A percentile compares a stretch with the other conserved stretches of the same genome.
These are phyloP conservation scores for Melieria crassipennis DNA, from an alignment of 2,888 invertebrate genomes.

Conservation along the genomic window DNA sequence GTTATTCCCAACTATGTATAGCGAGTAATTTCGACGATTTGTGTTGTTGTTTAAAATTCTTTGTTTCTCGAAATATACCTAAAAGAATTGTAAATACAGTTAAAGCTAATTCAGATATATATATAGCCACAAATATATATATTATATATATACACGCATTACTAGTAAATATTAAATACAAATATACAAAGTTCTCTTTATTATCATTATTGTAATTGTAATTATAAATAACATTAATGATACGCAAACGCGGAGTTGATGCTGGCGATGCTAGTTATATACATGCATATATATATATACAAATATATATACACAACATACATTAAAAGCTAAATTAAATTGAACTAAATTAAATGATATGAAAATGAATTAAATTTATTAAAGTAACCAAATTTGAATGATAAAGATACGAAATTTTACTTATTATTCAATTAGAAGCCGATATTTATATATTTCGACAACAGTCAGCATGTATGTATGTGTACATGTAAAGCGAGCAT, in stretches of 20 bases:
- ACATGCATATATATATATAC: slow-evolving; percentile 24
- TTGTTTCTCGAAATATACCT: neutral
- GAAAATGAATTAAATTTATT: too few relatives aligned
- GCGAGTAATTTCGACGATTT: too few relatives aligned
- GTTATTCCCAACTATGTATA: too few relatives aligned
- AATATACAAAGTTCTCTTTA: slow-evolving; percentile 33
- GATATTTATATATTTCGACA: too few relatives aligned
- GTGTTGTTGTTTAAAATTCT: too few relatives aligned
- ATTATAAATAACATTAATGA: slow-evolving; percentile 21
- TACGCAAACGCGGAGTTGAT: neutral
- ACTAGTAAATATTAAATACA: slow-evolving; percentile 35
- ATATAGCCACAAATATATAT: slow-evolving; percentile 10
- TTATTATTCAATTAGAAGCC: too few relatives aligned
- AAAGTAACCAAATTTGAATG: too few relatives aligned
- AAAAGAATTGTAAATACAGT: neutral
- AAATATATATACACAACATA: slow-evolving; percentile 18
- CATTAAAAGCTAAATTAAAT: neutral
- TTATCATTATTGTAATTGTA: slow-evolving; percentile 29
- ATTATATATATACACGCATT: slow-evolving; percentile 35
- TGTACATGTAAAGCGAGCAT: slow-evolving; percentile 16
- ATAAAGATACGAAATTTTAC: too few relatives aligned
- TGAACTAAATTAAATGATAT: too few relatives aligned
- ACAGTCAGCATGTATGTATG: neutral
- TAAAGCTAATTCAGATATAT: slow-evolving; percentile 11
- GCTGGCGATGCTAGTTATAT: slow-evolving; percentile 24